Conservation (phyloP, 2,888 invertebrate genomes). For the Aporophyla lueneburgensis region DNA sequence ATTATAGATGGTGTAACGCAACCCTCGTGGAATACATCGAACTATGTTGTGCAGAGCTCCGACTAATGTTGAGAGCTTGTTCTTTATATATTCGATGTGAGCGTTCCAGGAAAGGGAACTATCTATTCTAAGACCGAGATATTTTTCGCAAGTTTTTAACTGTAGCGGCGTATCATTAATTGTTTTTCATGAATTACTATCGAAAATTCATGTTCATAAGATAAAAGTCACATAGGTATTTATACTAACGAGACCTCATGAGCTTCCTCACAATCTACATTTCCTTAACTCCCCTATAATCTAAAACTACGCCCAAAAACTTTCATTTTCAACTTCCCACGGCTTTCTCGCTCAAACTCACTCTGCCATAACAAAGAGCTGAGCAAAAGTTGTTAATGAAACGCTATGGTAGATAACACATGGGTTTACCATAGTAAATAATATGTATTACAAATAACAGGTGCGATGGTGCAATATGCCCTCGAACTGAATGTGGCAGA, state of each 20-base stretch:
- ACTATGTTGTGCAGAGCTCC: too few species aligned
- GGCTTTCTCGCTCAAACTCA: constrained; percentile 73
- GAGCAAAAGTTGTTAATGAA: constrained; percentile 67
- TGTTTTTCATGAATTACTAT: too few species aligned
- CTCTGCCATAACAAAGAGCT: constrained; percentile 70
- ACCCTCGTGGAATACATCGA: too few species aligned
- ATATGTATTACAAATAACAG: constrained; percentile 86
- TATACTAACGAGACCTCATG: too few species aligned
- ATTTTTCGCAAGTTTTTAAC: too few species aligned
- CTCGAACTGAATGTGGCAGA: constrained; percentile 73
- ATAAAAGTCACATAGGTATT: neutral
- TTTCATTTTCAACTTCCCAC: constrained; percentile 77
- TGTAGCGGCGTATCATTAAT: too few species aligned
- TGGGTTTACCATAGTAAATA: constrained; percentile 74
- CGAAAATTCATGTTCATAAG: neutral
- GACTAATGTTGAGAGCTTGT: too few species aligned
- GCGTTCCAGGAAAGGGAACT: too few species aligned
- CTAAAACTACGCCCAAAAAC: constrained; percentile 45
- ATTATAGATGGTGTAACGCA: too few species aligned
- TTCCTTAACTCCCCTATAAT: constrained; percentile 14
- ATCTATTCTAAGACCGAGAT: too few species aligned
- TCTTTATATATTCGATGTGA: too few species aligned
- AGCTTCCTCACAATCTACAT: neutral
- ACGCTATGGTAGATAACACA: constrained; percentile 66
- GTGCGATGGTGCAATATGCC: constrained; percentile 81